Base-by-base conservation (phyloP, 2,113 vertebrate species). In the Xyliphius kryptos region DNA sequence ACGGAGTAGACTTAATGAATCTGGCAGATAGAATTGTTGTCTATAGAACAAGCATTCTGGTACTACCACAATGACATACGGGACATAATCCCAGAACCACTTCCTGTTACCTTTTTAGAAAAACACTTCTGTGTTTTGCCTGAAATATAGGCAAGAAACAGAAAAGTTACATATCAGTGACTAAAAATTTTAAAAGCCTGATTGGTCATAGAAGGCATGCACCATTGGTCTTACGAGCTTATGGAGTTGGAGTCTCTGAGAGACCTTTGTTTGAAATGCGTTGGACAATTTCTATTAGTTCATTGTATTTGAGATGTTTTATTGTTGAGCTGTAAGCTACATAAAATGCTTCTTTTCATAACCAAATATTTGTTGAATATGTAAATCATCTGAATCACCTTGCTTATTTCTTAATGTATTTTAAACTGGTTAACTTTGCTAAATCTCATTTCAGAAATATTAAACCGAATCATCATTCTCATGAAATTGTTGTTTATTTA, bases 101-200 rank as follows among this genome's bases (percentile, higher is more conserved):
- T 67, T n/a, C 64, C 64, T 50, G 64, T 20, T 14, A 59, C 64
- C 22, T 67, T 47, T n/a, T 67, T 56, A 22, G 56, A 46, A 20
- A 20, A 47, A 41, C 64, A 67, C 40, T 67, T 67, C 55, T 49
- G 54, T 26, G 37, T 66, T 41, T 37, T 58, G 26, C 26, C 64
- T 21, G 44, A 59, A 6, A 26, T 51, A 20, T 52, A 21, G n/a
- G n/a, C n/a, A n/a, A n/a, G n/a, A n/a, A n/a, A n/a, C n/a, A n/a
- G n/a, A n/a, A 63, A 53, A 53, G 50, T 22, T 48, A 48, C 4
- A 22, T 13, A 53, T 26, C 22, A 52, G 13, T 26, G 50, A 52
- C 19, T 52, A 26, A 26, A 26, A 12, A 53, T 53, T 14, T 26
- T n/a, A 32, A 53, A 53, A 16, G 5, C 16, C 16, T 7, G 46